Evolutionary conservation across 2,888 invertebrate genomes (phyloP).

Genomic region (Hirtodrosophila trivittata): DNA sequence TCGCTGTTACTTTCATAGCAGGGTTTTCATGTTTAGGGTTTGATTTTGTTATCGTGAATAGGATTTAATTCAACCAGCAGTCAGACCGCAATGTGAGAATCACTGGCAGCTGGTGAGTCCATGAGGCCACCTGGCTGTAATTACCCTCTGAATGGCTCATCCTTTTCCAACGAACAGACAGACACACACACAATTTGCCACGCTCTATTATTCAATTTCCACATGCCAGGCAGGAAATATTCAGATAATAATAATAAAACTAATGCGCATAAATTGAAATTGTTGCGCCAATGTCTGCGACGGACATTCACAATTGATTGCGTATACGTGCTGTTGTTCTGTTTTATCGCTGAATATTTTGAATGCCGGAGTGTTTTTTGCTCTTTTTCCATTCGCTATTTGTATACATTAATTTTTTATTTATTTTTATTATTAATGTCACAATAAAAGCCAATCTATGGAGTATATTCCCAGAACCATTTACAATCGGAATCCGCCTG

Average conservation of each 20-base stretch:
- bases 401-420: slow-evolving; percentile 15
- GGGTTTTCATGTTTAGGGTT: too few relatives aligned
- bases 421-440: slow-evolving; percentile 24
- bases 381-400: not conserved
- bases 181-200: slow-evolving; percentile 32
- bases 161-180: too few relatives aligned
- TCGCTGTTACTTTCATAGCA: too few relatives aligned
- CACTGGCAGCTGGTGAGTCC: not conserved
- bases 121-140: slow-evolving; percentile 20
- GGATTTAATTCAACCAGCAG: too few relatives aligned
- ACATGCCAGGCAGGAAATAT: slow-evolving; percentile 17
- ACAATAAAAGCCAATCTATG: slow-evolving; percentile 5
- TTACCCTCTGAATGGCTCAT: slow-evolving; percentile 8
- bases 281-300: slow-evolving; percentile 44
- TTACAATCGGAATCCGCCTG: not conserved
- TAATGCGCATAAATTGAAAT: slow-evolving; percentile 42
- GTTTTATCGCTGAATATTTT: slow-evolving; percentile 13
- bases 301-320: slow-evolving; percentile 39
- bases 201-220: slow-evolving; percentile 56
- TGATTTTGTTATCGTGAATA: too few relatives aligned
- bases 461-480: not conserved
- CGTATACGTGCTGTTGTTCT: slow-evolving; percentile 42
- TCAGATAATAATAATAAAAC: slow-evolving; percentile 47
- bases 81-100: too few relatives aligned
- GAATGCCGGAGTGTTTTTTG: slow-evolving; percentile 8